Percentiles rank a stretch among this genome's conserved stretches.
Evolutionary conservation across 2,113 vertebrate species (phyloP).

Genomic region (Carettochelys insculpta): DNA sequence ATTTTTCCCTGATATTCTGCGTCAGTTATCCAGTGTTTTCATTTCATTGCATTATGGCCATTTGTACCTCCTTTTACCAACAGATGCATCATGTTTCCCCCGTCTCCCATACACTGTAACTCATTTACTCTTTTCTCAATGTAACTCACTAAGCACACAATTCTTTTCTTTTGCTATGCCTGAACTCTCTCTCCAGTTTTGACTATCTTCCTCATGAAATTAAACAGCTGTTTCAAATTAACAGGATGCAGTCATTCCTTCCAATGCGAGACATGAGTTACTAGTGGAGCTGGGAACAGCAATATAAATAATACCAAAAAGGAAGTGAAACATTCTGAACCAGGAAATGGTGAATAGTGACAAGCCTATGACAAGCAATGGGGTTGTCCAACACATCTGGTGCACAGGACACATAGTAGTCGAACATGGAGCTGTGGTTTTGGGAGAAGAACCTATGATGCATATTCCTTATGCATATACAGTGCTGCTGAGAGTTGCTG

Average conservation of each 20-base stretch:
- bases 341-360: neutral
- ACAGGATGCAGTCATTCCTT: neutral
- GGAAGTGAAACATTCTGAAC: neutral
- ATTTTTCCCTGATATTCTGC: neutral
- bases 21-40: neutral
- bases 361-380: neutral
- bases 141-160: neutral
- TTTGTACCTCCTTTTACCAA: neutral
- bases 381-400: neutral
- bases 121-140: neutral
- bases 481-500: too few species aligned
- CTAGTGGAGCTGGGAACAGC: neutral
- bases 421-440: neutral
- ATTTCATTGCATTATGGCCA: neutral
- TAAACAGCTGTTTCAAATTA: neutral
- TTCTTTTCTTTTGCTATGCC: neutral
- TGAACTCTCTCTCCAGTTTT: neutral
- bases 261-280: neutral
- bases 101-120: neutral
- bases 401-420: neutral
- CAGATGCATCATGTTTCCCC: neutral
- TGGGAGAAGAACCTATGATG: neutral
- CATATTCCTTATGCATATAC: neutral
- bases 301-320: neutral
- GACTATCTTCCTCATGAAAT: neutral